Conservation (phyloP, 2,113 vertebrate genomes). For the Antigone vipio region DNA sequence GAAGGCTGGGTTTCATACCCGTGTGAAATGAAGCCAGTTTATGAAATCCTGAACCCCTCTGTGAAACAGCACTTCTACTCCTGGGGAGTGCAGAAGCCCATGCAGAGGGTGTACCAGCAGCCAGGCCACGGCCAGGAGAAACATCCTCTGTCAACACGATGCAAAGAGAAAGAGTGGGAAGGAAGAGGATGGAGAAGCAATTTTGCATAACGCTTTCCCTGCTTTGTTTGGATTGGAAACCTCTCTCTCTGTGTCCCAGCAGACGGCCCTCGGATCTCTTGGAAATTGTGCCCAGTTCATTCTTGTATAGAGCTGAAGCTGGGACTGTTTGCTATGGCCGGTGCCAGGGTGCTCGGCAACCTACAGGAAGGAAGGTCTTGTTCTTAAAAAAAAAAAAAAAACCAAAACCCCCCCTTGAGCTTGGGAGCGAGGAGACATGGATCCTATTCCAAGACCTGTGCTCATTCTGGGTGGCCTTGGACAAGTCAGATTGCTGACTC, state of each 20-base stretch:
- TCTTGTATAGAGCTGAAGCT: not conserved
- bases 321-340: not conserved
- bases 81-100: rapidly evolving
- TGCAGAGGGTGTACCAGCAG: not conserved
- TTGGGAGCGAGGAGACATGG: not conserved
- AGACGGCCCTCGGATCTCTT: not conserved
- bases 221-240: conserved; percentile 52
- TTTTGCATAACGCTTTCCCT: not conserved
- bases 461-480: conserved; percentile 51
- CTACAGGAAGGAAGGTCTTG: conserved; percentile 47
- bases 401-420: not conserved
- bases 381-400: not conserved
- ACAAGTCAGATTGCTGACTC: not conserved
- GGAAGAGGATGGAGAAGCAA: not conserved
- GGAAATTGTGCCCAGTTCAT: conserved; percentile 27
- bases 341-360: not conserved
- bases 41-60: not conserved
- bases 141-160: not conserved
- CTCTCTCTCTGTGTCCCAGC: not conserved
- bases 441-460: not conserved
- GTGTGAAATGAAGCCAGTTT: not conserved
- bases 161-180: not conserved
- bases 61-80: not conserved
- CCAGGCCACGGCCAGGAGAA: not conserved
- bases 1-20: not conserved